Base-by-base conservation (phyloP, 2,888 invertebrate species). In the Andrena chrysosceles region DNA sequence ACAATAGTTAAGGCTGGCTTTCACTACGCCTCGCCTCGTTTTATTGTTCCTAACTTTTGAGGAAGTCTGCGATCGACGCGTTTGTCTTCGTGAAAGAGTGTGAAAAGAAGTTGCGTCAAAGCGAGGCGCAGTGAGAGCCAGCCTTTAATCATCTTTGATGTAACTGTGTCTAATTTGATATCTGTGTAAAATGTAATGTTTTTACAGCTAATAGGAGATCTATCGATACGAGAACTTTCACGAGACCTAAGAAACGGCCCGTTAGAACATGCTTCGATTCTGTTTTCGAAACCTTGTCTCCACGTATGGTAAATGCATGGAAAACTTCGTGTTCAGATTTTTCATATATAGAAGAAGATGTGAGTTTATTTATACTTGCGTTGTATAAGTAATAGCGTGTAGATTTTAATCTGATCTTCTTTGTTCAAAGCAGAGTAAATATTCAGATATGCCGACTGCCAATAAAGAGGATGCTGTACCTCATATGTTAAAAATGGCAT, bases 191-290 rank as follows among this genome's bases (percentile, higher is more conserved):
- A 54, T 62, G 35, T 60, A 7, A 64, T 64, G n/a, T 80, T 13
- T 70, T 48, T 85, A 59, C 42, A 91, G 92, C 69, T 76, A 86
- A 73, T 33, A 90, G 83, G 83, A 91, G 86, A 84, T 91, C 86
- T 82, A 95, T 96, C 89, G 96, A 97, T 91, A 96, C 96, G 0
- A 94, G 96, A 89, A 97, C 97, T 10, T 97, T 96, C 92, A 96
- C 96, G 70, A 95, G 95, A 87, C 96, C 96, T 29, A 96, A 96
- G 91, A 96, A 96, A 90, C 94, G 95, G 75, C 93, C 94, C 13
- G 94, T 93, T 48, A 94, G 96, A 77, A 95, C 96, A 49, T 96
- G 95, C 90, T 95, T 96, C 84, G 96, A 96, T 72, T 91, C 90
- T 42, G 88, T 92, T 67, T 84, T 88, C 20, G 91, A 90, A 77